Evolutionary conservation across 2,888 invertebrate genomes (phyloP), one percentile per base, ranked within the genome.

Genomic region (Geophilus truncorum): DNA sequence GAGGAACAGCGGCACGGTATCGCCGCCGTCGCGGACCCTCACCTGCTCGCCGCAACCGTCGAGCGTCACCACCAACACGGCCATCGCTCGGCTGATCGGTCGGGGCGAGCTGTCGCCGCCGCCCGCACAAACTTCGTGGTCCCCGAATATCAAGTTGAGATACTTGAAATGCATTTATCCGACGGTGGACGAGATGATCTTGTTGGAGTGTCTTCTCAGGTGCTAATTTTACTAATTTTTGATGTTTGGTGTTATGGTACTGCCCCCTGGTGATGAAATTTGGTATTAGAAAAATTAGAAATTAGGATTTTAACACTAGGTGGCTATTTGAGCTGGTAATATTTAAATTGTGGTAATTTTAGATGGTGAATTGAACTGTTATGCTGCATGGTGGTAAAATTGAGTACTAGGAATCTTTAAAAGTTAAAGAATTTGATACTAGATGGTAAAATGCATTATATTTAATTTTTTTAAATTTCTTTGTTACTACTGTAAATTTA

Each of bases 81-180:
- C 70, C 1, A 80, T 40, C 3, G 75, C 75, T 10, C 32, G 80
- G 15, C 6, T 70, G 23, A 70, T 70, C 0, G 12, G 25, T 12
- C 75, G 76, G 6, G 34, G 51, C 0, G 80, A 80, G 18, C 10
- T 80, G 23, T 25, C 76, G 7, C 80, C 80, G 0, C 80, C 76
- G 34, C 80, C 70, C 10, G 76, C 75, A 15, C 80, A 80, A 25
- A 80, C 25, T 10, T 76, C 80, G 7, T 80, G 80, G 80, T 80
- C 80, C 34, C 80, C 80, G 25, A 80, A 80, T 40, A 80, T 80
- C 28, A 80, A 80, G 36, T 40, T 80, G 21, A n/a, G 80, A n/a
- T 80, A 80, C 40, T 40, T 80, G 15, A 80, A 80, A 40, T 80
- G 80, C 21, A 32, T 80, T n/a, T 80, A 80, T 40, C 80, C 80